Base-by-base conservation (phyloP, 2,797 vertebrate species). In the Dallia pectoralis region DNA sequence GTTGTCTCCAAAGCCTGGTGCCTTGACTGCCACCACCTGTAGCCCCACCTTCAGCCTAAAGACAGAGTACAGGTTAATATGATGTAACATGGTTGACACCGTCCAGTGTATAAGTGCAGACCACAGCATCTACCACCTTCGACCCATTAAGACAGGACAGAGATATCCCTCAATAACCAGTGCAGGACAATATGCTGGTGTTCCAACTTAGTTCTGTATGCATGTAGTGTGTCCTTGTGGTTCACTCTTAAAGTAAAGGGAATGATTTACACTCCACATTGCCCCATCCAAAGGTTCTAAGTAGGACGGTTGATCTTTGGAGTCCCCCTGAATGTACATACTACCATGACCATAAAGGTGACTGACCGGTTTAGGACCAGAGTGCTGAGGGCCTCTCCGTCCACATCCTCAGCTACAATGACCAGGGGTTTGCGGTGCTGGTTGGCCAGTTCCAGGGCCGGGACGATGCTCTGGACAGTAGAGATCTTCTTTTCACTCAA, bases 401-500 rank as follows among this genome's bases (percentile, higher is more conserved):
- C 97, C 80, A 98, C 96, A 80, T 99, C 98, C 87, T 99, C 98
- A 7, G 97, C 95, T 69, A 98, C 91, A 47, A 99, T 99, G 56
- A 99, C 95, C 91, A 99, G 90, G 2, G 98, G 97, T 82, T 98
- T 98, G 67, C 96, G 95, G 83, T 98, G 95, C 89, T 96, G 93
- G 89, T 98, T 99, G 83, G 97, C 96, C 66, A 99, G 92, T 89
- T 99, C 97, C 86, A 99, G 93, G 73, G 97, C 97, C 0, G 97
- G 97, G 14, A 99, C 97, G 62, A 99, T 98, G 85, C 95, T 97
- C 90, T 99, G 97, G 48, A 99, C 95, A 7, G 92, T 98, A 83
- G 97, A 98, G 84, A 99, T 99, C 88, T 99, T 99, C 91, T 99
- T 99, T 87, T 99, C 97, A 47, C 96, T 99, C 77, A 99, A 89